Conservation (phyloP, 1,140 invertebrate species). For the Papilio glaucus region DNA sequence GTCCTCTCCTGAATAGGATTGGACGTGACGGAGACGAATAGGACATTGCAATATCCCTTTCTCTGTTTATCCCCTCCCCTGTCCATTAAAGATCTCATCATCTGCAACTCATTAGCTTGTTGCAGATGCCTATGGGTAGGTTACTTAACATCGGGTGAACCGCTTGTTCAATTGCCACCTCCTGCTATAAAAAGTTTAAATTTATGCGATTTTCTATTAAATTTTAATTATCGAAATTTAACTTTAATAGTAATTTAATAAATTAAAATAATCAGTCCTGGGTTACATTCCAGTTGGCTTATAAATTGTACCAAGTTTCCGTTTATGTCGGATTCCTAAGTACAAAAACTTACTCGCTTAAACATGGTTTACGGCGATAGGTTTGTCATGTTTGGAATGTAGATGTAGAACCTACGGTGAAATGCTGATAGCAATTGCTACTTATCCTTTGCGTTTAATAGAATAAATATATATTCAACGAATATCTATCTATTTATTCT, state of each 20-base stretch:
- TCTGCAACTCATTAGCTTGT: no score
- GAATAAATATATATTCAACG: slow-evolving; percentile 17
- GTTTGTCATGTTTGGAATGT: slow-evolving; percentile 15
- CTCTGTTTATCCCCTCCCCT: no score
- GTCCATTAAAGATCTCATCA: no score
- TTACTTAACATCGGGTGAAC: no score
- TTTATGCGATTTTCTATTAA: background rate
- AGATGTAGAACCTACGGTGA: slow-evolving; percentile 1
- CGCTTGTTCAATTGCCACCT: no score
- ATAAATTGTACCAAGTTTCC: slow-evolving; percentile 24
- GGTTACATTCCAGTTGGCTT: slow-evolving; percentile 4
- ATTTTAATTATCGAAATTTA: background rate
- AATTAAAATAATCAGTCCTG: slow-evolving; percentile 8
- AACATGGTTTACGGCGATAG: slow-evolving; percentile 4
- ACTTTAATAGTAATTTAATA: slow-evolving; percentile 10
- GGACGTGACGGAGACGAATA: no score
- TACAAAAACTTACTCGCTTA: slow-evolving; percentile 21
- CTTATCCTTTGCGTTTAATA: slow-evolving; percentile 15
- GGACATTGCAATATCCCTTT: no score
- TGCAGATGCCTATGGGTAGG: no score
- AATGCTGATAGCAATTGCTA: background rate
- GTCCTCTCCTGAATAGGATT: no score
- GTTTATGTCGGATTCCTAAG: slow-evolving; percentile 21
- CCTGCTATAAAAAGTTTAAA: no score
- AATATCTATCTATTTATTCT: no score